phyloP scores from a whole-genome alignment of 2,888 invertebrate species.

The Cenopis cana region DNA sequence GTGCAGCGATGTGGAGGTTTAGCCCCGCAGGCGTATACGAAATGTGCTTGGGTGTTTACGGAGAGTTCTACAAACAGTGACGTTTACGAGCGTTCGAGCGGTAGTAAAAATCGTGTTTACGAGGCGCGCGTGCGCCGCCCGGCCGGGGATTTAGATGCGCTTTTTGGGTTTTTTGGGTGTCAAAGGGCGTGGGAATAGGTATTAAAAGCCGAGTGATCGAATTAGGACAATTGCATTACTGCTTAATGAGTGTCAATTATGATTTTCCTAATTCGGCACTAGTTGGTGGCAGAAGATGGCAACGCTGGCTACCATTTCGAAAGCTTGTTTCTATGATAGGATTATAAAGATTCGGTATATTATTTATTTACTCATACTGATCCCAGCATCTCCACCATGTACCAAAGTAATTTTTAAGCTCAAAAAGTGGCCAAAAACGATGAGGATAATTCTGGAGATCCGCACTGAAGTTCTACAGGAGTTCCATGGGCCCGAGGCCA shows the following conservation, averaged over 20 bases:
- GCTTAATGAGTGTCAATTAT: neutral
- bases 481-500: no score
- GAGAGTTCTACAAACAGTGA: slow-evolving; percentile 83
- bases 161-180: slow-evolving; percentile 30
- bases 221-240: neutral
- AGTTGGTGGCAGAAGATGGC: no score
- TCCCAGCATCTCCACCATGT: no score
- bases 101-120: slow-evolving; percentile 84
- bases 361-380: no score
- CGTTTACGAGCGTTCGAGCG: slow-evolving; percentile 82
- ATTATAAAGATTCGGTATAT: no score
- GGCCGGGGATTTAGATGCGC: slow-evolving; percentile 36
- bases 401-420: no score
- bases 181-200: slow-evolving; percentile 25
- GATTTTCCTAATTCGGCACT: no score
- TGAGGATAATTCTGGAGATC: no score
- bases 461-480: no score
- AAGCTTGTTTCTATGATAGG: no score
- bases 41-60: slow-evolving; percentile 82
- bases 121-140: slow-evolving; percentile 71
- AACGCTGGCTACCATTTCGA: no score
- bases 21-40: slow-evolving; percentile 83
- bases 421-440: no score
- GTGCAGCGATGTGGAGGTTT: slow-evolving; percentile 7
- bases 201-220: neutral